phyloP scores from a whole-genome alignment of 2,797 vertebrate species.

The Chaunax sp. region DNA sequence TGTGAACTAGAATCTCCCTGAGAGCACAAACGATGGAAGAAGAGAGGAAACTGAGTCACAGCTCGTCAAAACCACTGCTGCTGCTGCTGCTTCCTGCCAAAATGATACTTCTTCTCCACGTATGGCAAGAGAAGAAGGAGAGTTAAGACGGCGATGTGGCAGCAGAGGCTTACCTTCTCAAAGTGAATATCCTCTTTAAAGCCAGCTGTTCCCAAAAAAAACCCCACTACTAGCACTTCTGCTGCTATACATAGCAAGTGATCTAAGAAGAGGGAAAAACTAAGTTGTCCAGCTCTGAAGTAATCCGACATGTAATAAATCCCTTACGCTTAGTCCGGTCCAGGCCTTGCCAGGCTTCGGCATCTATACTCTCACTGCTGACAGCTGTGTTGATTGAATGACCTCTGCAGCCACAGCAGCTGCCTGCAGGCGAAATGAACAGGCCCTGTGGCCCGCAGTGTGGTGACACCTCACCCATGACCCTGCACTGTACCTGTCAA shows the following conservation, averaged over 20 bases:
- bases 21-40: too few species aligned
- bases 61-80: conserved; percentile 36
- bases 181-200: conserved; percentile 50
- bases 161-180: conserved; percentile 71
- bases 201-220: conserved; percentile 38
- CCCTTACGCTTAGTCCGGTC: conserved; percentile 37
- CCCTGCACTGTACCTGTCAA: conserved; percentile 78
- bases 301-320: conserved; percentile 58
- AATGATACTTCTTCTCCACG: conserved; percentile 42
- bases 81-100: conserved; percentile 5
- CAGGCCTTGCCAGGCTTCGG: conserved; percentile 32
- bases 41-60: conserved; percentile 8
- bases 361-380: conserved; percentile 52
- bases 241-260: conserved; percentile 20
- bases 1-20: background rate
- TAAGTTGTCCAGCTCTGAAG: conserved; percentile 43
- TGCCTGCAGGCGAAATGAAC: conserved; percentile 28
- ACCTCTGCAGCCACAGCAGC: conserved; percentile 38
- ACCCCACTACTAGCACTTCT: conserved; percentile 5
- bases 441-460: conserved; percentile 23
- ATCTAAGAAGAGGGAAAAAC: conserved; percentile 31
- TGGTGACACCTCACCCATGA: conserved; percentile 68
- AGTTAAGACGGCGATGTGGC: conserved; percentile 21
- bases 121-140: conserved; percentile 31
- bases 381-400: conserved; percentile 35